Evolutionary conservation across 2,113 vertebrate species (phyloP), one percentile per base, ranked within the genome.

Genomic region (Nematolebias whitei): DNA sequence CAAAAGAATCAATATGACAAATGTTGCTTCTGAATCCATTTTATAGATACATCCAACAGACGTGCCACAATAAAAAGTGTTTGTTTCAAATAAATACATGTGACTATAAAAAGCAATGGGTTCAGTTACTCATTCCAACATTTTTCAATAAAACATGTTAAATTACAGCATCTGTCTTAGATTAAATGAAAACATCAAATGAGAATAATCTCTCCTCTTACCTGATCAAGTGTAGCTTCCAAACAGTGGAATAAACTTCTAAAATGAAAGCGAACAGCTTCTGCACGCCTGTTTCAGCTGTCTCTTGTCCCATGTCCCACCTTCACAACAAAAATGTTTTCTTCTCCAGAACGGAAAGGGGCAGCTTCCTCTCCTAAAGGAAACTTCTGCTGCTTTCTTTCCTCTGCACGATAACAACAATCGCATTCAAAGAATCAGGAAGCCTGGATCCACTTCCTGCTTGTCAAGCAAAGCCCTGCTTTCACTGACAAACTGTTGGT

Each of bases 341-440:
- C 80, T 70, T 77, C 80, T 83, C 69, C 68, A 88, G 60, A 90
- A 78, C 85, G 85, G 86, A 89, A 91, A 68, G 57, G 63, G 71
- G 74, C 57, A 76, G 68, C 85, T 92, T 92, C 89, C 89, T 88
- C 82, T 85, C 80, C 65, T 48, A 86, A 79, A 92, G 92, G 90
- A 93, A 92, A 88, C 86, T 79, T 83, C 77, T 73, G 85, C 85
- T 72, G 68, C 75, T 80, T 91, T 87, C 86, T 87, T 92, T 92
- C 89, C 89, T 90, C 55, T 85, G 76, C 20, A 40, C 63, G 68
- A 47, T 43, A 67, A 83, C 51, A 89, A 90, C 89, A 91, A 89
- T 80, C 65, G 71, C 68, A 74, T 80, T 86, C 79, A 83, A 79
- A 72, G 75, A 79, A 79, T 78, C 63, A 80, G 73, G 70, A 89